Percentiles rank a stretch among this genome's conserved stretches.
Conservation (phyloP, 2,113 vertebrate genomes). For the Sebastes schlegelii region DNA sequence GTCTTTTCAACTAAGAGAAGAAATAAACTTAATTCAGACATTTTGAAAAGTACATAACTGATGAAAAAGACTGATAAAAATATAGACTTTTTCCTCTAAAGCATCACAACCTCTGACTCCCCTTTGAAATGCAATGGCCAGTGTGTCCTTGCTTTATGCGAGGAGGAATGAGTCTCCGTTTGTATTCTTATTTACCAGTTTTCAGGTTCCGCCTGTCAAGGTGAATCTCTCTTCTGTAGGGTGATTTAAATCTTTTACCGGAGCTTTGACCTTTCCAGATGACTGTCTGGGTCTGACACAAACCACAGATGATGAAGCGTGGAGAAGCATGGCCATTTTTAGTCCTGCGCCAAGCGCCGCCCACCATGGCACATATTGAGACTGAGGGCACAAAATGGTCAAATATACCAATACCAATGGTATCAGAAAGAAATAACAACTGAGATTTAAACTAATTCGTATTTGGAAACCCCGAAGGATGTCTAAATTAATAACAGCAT, state of each 20-base stretch:
- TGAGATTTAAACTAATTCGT: background rate
- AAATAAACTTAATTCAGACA: constrained; percentile 5
- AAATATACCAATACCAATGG: constrained; percentile 16
- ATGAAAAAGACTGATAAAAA: constrained; percentile 22
- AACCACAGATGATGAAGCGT: constrained; percentile 77
- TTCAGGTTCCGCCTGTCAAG: constrained; percentile 79
- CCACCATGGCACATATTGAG: constrained; percentile 17
- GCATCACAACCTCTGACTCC: constrained; percentile 24
- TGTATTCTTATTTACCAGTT: constrained; percentile 75
- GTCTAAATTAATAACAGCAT: background rate
- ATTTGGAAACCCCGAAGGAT: background rate
- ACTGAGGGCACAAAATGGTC: constrained; percentile 4
- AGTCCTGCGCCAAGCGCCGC: constrained; percentile 51
- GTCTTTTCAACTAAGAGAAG: constrained; percentile 4
- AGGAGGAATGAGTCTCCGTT: constrained; percentile 51
- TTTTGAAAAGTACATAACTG: constrained; percentile 14
- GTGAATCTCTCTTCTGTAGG: constrained; percentile 77
- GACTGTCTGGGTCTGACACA: constrained; percentile 78
- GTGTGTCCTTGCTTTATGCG: constrained; percentile 55
- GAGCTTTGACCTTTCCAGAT: constrained; percentile 83
- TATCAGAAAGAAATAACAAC: constrained; percentile 7
- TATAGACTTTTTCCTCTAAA: constrained; percentile 1
- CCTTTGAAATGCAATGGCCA: constrained; percentile 50
- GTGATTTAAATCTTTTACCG: constrained; percentile 82
- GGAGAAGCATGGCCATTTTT: constrained; percentile 71